A percentile compares a stretch with the other conserved stretches of the same genome.
Conservation (phyloP, 2,888 invertebrate species). For the Linnaemya tessellans region DNA sequence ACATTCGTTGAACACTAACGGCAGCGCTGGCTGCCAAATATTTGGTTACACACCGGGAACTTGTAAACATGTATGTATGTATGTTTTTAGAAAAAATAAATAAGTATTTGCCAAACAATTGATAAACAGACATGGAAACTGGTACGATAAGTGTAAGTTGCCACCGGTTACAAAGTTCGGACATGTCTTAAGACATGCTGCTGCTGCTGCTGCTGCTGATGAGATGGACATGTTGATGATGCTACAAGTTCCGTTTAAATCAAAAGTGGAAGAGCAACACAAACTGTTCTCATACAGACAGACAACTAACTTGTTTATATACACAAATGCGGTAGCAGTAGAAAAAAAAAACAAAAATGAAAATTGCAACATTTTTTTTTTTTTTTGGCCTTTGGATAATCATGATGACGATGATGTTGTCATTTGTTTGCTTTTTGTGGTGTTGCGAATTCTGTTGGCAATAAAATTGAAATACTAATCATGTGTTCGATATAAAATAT, state of each 20-base stretch:
- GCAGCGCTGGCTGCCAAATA: too few species aligned
- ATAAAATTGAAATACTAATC: constrained; percentile 47
- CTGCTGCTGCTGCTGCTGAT: too few species aligned
- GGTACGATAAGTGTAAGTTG: constrained; percentile 10
- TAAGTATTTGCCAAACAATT: neutral
- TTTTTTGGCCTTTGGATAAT: constrained; percentile 37
- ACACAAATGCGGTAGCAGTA: too few species aligned
- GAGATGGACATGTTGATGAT: constrained; percentile 13
- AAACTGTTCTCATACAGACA: neutral
- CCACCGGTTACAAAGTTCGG: neutral
- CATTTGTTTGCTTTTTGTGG: constrained; percentile 33
- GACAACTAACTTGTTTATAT: too few species aligned
- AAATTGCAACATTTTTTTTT: constrained; percentile 29
- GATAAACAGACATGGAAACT: constrained; percentile 10
- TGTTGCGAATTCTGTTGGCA: constrained; percentile 36
- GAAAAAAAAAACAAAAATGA: neutral
- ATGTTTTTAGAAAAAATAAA: too few species aligned
- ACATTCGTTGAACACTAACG: neutral
- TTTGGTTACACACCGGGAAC: too few species aligned
- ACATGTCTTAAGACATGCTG: too few species aligned
- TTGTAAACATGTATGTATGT: too few species aligned
- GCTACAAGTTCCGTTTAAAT: constrained; percentile 39
- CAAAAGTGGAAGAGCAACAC: constrained; percentile 11
- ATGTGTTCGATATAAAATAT: constrained; percentile 31
- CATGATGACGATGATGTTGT: constrained; percentile 36